phyloP scores from a whole-genome alignment of 2,888 invertebrate species.

The Melanophora roralis region DNA sequence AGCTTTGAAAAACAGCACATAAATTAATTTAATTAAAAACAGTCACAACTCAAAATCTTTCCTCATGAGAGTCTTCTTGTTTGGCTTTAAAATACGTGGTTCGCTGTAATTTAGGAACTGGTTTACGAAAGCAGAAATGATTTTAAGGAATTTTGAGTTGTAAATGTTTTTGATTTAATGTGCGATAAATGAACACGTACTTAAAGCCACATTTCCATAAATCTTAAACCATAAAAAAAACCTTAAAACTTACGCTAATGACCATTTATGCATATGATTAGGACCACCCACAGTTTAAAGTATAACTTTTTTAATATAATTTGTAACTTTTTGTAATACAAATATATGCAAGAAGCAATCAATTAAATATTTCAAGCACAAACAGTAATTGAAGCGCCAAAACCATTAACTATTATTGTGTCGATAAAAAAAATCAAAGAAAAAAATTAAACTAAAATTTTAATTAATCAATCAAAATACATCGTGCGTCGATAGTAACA shows the following conservation, averaged over 20 bases:
- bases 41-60: no score
- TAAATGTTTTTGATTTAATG: background rate
- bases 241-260: no score
- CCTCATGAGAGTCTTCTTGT: no score
- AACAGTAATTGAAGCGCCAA: conserved; percentile 59
- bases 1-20: no score
- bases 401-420: conserved; percentile 59
- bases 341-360: conserved; percentile 19
- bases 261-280: conserved; percentile 32
- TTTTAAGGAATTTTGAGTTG: no score
- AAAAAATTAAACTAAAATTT: no score
- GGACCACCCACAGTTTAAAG: conserved; percentile 51
- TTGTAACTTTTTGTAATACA: background rate
- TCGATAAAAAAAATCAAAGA: conserved; percentile 50
- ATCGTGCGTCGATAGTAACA: background rate
- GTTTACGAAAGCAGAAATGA: no score
- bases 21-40: no score
- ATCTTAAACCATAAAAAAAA: conserved; percentile 12
- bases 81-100: no score
- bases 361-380: conserved; percentile 59
- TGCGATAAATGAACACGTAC: no score
- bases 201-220: conserved; percentile 44
- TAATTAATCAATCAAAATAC: no score
- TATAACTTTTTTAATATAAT: conserved; percentile 18
- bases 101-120: no score